Evolutionary conservation across 2,113 vertebrate species (phyloP), one percentile per base, ranked within the genome.

Genomic region (Microtus montanus): DNA sequence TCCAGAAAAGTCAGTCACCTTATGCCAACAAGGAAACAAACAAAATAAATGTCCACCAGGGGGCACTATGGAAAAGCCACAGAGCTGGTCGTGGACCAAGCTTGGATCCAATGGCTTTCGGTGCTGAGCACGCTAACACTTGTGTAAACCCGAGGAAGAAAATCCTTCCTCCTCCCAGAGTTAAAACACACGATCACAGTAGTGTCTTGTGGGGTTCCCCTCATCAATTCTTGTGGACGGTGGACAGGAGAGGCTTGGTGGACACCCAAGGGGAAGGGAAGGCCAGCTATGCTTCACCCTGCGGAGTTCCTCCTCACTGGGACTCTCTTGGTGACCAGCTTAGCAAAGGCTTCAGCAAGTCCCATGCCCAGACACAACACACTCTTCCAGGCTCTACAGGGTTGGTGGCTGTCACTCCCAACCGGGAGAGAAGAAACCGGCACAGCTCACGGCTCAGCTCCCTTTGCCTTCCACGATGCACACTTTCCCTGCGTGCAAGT

Each of bases 61-160:
- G 52, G 1, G 2, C 17, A 8, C 28, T 49, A 0, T 0, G 44
- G 24, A 70, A 54, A 64, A 12, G 1, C 1, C 1, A 4, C 80
- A 61, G 49, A 41, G 35, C 24, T 0, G 0, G n/a, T 17, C 1
- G 6, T 2, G 54, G 17, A 58, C 54, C 17, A 58, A 58, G 54
- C 54, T 19, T 1, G 3, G 13, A 33, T 17, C 83, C 49, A 70
- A 22, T 0, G 35, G 35, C 47, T 74, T 28, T 2, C 6, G 47
- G 84, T 22, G 47, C 89, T 1, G 24, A 88, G 44, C 49, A 26
- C 3, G n/a, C 30, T 58, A 28, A 54, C 77, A 70, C 52, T 86
- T 77, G 22, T 13, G 10, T 63, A 14, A 47, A 49, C 28, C 12
- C 70, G 7, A 66, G 64, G 64, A 26, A 28, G 5, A 49, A 83